These are phyloP conservation scores for Neotoma lepida DNA, from an alignment of 2,113 vertebrate species.

Conservation along the genomic window DNA sequence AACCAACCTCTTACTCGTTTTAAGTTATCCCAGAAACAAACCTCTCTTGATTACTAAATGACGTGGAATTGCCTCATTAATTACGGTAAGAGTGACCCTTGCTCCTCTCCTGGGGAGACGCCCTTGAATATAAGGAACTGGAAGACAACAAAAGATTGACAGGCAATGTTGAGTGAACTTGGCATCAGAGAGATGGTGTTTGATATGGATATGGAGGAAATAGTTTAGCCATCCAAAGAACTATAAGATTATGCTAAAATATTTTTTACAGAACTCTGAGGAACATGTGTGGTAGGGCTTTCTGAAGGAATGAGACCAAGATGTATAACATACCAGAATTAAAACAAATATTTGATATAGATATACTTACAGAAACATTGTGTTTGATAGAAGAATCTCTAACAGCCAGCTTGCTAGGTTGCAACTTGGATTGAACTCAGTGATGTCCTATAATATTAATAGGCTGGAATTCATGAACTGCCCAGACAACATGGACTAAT, in stretches of 20 bases:
- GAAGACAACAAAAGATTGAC: neutral
- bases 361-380: neutral
- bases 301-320: neutral
- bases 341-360: neutral
- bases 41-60: no score
- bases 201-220: neutral
- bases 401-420: neutral
- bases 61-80: no score
- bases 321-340: neutral
- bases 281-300: neutral
- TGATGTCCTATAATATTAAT: neutral
- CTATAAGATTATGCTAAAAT: neutral
- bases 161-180: neutral
- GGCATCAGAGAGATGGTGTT: neutral
- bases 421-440: neutral
- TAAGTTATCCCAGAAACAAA: no score
- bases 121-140: neutral
- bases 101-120: neutral
- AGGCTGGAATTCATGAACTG: neutral
- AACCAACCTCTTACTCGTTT: no score
- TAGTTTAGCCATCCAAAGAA: neutral
- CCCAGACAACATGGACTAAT: neutral
- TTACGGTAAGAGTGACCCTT: neutral
- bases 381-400: neutral
- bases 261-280: neutral